Evolutionary conservation across 64 coral and sea anemone genomes (phyloP).

Genomic region (Stylophora pistillata): DNA sequence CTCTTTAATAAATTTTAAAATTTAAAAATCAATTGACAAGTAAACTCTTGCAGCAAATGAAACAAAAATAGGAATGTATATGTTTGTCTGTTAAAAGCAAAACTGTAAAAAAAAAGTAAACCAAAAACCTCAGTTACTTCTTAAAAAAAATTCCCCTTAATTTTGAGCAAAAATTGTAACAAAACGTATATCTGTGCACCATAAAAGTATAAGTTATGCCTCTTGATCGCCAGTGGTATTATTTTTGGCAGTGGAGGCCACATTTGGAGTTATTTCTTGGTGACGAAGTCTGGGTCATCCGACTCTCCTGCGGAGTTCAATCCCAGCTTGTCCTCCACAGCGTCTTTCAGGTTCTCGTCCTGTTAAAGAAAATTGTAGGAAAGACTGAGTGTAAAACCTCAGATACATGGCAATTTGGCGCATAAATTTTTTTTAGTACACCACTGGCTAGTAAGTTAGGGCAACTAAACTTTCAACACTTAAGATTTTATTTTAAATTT

Average conservation of each 20-base stretch:
- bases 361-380: background rate
- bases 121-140: no score
- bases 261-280: background rate
- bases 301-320: background rate
- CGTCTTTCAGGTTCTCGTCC: background rate
- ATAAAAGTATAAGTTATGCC: background rate
- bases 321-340: constrained; percentile 22
- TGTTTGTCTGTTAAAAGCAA: background rate
- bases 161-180: background rate
- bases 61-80: background rate
- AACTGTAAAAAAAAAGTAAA: background rate
- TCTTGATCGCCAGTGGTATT: background rate
- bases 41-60: background rate
- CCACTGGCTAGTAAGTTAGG: no score
- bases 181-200: background rate
- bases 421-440: background rate
- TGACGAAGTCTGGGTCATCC: background rate
- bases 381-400: background rate
- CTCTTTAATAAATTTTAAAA: background rate
- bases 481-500: no score
- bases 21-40: background rate
- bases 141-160: background rate
- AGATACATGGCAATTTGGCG: background rate
- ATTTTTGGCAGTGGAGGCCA: background rate
- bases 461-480: no score